Conservation (phyloP, 2,113 vertebrate species). For the Apodemus sylvaticus region DNA sequence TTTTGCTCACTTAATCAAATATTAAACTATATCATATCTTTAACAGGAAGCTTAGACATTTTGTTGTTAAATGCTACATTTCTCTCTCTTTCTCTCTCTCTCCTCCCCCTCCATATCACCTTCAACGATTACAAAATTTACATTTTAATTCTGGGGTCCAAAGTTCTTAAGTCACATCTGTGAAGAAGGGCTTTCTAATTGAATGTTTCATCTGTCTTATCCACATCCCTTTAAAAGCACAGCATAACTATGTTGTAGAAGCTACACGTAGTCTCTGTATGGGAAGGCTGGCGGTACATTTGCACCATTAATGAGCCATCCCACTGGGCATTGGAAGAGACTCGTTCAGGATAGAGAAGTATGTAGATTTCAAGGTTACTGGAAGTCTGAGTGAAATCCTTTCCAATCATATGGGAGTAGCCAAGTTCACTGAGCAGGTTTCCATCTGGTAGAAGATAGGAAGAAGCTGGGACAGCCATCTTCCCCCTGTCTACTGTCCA, state of each 20-base stretch:
- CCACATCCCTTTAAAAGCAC: not conserved
- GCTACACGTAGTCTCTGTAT: not conserved
- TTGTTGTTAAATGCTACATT: not conserved
- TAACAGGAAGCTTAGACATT: not conserved
- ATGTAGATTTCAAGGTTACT: not conserved
- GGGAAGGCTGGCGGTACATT: not conserved
- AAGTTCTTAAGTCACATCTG: not conserved
- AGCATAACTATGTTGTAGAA: not conserved
- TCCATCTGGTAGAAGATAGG: not conserved
- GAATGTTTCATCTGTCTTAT: not conserved
- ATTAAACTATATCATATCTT: not conserved
- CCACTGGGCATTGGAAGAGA: not conserved
- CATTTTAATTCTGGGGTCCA: not conserved
- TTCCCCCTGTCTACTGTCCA: not conserved
- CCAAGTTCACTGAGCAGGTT: not conserved
- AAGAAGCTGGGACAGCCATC: not conserved
- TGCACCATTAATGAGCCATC: not conserved
- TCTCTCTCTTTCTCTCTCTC: not conserved
- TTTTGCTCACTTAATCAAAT: not conserved
- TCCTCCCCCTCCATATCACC: not conserved
- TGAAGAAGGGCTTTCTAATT: not conserved
- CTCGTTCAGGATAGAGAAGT: not conserved
- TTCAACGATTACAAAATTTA: not conserved
- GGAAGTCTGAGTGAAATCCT: not conserved
- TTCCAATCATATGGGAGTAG: not conserved